Evolutionary conservation across 2,888 invertebrate genomes (phyloP).

Genomic region (Tenthredo distinguenda): DNA sequence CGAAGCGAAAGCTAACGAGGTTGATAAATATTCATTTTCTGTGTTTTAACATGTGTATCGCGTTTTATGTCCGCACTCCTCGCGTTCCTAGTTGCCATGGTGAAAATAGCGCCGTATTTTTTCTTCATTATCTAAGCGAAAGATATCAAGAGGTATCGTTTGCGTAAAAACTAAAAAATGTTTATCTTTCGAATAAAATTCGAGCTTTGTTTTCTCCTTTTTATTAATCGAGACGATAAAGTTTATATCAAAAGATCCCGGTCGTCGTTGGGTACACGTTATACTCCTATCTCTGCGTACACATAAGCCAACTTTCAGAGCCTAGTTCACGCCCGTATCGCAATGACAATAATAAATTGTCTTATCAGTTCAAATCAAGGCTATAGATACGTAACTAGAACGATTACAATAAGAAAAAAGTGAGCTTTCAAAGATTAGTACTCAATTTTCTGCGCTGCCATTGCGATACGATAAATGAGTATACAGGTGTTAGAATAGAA

Average conservation of each 20-base stretch:
- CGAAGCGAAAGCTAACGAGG: not conserved
- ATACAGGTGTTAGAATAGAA: not conserved
- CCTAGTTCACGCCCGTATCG: slow-evolving; percentile 5
- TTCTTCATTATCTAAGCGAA: not conserved
- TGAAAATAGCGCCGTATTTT: not conserved
- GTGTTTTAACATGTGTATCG: not conserved
- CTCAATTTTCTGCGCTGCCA: not conserved
- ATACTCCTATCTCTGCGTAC: too few species aligned
- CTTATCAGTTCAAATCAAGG: slow-evolving; percentile 56
- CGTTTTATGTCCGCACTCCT: not conserved
- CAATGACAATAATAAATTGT: slow-evolving; percentile 27
- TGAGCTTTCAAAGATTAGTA: slow-evolving; percentile 6
- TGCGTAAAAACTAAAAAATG: not conserved
- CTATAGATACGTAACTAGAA: slow-evolving; percentile 49
- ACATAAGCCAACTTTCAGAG: too few species aligned
- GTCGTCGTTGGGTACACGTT: not conserved
- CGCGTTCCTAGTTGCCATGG: not conserved
- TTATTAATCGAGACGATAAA: not conserved
- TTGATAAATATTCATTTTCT: not conserved
- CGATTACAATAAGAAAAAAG: not conserved
- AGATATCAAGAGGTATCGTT: not conserved
- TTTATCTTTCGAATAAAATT: too few species aligned
- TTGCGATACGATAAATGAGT: not conserved
- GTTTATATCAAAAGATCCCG: not conserved
- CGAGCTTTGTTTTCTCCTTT: not conserved